Conservation (phyloP, 2,888 invertebrate species). For the Perdita meconis region DNA sequence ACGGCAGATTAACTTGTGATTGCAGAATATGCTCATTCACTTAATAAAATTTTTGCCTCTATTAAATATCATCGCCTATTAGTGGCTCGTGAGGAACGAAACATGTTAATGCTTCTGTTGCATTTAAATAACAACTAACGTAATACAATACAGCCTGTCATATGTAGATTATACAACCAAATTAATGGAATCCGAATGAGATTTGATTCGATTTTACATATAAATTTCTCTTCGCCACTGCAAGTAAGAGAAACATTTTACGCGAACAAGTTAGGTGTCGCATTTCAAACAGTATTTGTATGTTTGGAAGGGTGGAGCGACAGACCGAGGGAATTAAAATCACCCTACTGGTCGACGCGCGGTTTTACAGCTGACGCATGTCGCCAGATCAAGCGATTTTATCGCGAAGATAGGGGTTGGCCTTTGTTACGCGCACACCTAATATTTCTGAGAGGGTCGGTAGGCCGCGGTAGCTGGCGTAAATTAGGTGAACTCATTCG, state of each 20-base stretch:
- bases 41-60: no score
- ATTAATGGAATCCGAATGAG: no score
- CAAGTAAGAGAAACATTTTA: not conserved
- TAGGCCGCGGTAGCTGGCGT: slow-evolving; percentile 29
- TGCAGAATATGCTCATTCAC: no score
- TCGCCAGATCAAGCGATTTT: slow-evolving; percentile 61
- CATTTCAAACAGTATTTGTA: slow-evolving; percentile 70
- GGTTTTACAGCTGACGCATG: slow-evolving; percentile 71
- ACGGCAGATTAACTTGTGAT: no score
- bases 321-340: slow-evolving; percentile 77
- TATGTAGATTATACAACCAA: no score
- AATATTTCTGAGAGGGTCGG: slow-evolving; percentile 61
- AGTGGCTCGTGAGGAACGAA: no score
- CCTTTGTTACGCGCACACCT: slow-evolving; percentile 48
- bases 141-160: no score
- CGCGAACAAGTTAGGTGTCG: slow-evolving; percentile 9
- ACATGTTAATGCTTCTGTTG: no score
- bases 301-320: slow-evolving; percentile 73
- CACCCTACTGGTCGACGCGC: slow-evolving; percentile 73
- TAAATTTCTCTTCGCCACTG: slow-evolving; percentile 4
- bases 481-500: slow-evolving; percentile 56
- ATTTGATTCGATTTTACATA: no score
- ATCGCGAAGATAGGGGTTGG: slow-evolving; percentile 16
- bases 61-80: no score
- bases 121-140: no score